Conservation (phyloP, 2,888 invertebrate species). For the Latrodectus hesperus region DNA sequence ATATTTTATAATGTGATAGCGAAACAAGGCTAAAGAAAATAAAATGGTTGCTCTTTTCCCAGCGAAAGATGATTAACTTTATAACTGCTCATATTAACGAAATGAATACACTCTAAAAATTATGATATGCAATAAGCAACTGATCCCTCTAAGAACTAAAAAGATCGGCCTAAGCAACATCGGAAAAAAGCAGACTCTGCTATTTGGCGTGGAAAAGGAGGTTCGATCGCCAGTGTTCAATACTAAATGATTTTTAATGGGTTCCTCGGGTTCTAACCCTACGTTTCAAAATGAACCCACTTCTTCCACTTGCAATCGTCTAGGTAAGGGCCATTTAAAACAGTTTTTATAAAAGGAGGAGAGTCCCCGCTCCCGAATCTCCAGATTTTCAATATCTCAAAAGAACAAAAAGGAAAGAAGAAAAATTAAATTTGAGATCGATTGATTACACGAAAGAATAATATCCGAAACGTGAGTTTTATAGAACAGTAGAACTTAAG, state of each 20-base stretch:
- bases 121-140: not conserved
- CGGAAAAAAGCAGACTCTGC: slow-evolving; percentile 21
- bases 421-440: slow-evolving; percentile 28
- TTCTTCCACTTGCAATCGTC: slow-evolving; percentile 36
- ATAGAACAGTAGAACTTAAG: not conserved
- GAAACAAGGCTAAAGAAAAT: no score
- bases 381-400: slow-evolving; percentile 44
- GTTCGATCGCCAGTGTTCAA: slow-evolving; percentile 67
- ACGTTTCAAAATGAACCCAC: slow-evolving; percentile 34
- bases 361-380: slow-evolving; percentile 1
- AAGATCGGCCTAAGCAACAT: slow-evolving; percentile 16
- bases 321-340: slow-evolving; percentile 59
- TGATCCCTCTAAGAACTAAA: slow-evolving; percentile 1
- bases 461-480: not conserved
- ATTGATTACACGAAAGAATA: slow-evolving; percentile 13
- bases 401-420: slow-evolving; percentile 10
- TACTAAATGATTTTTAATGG: slow-evolving; percentile 69
- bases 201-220: slow-evolving; percentile 21
- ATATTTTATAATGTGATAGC: no score
- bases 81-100: no score
- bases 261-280: slow-evolving; percentile 58
- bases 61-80: no score
- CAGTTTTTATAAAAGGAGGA: slow-evolving; percentile 9
- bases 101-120: not conserved
- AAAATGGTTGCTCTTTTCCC: no score